These are phyloP conservation scores for Stichopus chloronotus DNA, from an alignment of 35 echinoderm and acorn worm genomes.

Conservation along the genomic window DNA sequence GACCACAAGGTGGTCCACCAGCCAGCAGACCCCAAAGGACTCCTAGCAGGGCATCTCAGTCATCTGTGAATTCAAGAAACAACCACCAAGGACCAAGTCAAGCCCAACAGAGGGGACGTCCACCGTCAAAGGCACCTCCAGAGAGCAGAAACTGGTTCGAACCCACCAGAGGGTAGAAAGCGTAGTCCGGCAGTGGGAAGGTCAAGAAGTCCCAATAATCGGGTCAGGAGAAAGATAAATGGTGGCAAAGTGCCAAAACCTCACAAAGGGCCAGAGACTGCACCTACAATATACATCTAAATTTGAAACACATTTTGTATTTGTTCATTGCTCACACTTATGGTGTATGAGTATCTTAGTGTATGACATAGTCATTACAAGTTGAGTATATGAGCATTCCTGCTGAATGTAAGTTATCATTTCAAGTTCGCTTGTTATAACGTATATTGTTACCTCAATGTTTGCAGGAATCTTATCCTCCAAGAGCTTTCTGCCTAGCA, in stretches of 20 bases:
- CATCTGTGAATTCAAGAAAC: neutral
- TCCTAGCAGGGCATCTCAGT: constrained; percentile 10
- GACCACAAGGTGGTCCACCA: neutral
- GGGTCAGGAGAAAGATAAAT: constrained; percentile 31
- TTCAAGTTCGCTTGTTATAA: neutral
- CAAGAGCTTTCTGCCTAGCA: no score
- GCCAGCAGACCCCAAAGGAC: constrained; percentile 19
- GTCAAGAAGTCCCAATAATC: constrained; percentile 36
- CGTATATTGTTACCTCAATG: neutral
- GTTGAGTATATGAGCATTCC: neutral
- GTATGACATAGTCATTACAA: neutral
- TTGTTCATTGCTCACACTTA: neutral
- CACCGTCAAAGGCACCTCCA: neutral
- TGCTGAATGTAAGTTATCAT: neutral
- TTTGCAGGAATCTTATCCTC: neutral
- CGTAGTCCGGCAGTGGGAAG: neutral
- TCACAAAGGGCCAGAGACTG: constrained; percentile 46
- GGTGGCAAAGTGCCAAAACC: constrained; percentile 47
- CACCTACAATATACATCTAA: constrained; percentile 50
- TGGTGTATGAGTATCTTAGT: neutral
- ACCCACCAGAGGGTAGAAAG: constrained; percentile 10
- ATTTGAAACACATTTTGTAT: neutral
- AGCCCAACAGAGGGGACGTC: constrained; percentile 12
- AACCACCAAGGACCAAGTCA: neutral
- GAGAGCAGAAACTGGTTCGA: neutral